Conservation (phyloP, 2,113 vertebrate species). For the Aythya baeri region DNA sequence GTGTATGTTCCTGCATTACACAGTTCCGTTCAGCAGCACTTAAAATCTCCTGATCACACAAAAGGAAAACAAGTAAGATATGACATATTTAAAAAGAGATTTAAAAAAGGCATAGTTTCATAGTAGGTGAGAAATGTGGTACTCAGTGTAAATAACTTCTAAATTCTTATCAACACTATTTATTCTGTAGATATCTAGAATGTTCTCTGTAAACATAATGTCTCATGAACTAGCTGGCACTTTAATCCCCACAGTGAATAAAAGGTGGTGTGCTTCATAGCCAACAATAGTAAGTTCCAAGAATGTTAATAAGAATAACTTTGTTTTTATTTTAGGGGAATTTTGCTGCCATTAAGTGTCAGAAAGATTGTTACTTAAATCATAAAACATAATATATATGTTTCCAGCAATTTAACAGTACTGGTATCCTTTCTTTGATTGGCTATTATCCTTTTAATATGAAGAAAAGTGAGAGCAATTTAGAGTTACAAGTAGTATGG, state of each 20-base stretch:
- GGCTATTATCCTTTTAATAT: neutral
- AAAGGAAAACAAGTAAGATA: constrained; percentile 83
- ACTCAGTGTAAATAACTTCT: neutral
- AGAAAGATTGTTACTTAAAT: neutral
- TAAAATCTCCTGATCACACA: constrained; percentile 82
- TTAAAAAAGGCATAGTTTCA: neutral
- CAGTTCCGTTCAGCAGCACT: constrained; percentile 85
- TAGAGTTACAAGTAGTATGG: neutral
- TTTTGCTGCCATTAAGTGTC: neutral
- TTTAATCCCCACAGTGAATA: neutral
- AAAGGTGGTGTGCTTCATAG: neutral
- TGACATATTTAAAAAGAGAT: neutral
- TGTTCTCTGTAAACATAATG: neutral
- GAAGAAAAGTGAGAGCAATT: neutral
- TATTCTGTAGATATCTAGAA: neutral
- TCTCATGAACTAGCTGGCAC: neutral
- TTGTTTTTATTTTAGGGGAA: neutral
- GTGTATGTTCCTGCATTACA: constrained; percentile 85
- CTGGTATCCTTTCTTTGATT: neutral
- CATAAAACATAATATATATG: rapidly evolving
- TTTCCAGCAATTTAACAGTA: neutral
- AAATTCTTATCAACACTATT: neutral
- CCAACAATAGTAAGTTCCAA: neutral
- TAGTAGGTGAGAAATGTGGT: neutral
- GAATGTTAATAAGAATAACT: neutral